These are phyloP conservation scores for Drosophila watanabei DNA, from an alignment of 1,140 invertebrate species.

Conservation along the genomic window DNA sequence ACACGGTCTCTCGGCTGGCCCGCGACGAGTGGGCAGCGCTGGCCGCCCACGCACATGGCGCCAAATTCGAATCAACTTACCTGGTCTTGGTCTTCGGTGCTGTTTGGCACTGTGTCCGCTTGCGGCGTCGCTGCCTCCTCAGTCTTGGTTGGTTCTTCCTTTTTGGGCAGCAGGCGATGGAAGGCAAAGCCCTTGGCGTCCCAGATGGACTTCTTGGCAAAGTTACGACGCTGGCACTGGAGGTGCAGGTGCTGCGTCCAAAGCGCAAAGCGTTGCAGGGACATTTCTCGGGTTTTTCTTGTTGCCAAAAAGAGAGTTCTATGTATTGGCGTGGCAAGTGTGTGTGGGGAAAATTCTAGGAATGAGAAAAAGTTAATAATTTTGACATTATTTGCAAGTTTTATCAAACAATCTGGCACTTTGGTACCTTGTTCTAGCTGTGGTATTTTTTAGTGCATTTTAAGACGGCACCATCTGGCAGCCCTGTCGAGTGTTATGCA, in stretches of 20 bases:
- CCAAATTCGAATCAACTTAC: background rate
- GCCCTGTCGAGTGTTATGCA: conserved; percentile 19
- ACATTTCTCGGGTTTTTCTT: background rate
- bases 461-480: background rate
- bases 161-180: background rate
- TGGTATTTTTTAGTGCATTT: background rate
- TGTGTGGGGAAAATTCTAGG: background rate
- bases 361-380: background rate
- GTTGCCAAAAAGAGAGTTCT: background rate
- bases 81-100: background rate
- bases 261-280: background rate
- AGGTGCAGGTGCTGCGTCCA: no score
- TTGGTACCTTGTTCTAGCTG: background rate
- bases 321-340: background rate
- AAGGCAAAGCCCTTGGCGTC: conserved; percentile 2
- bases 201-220: conserved; percentile 30
- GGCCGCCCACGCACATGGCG: background rate
- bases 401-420: background rate
- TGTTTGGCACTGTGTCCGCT: background rate
- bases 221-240: background rate
- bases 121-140: background rate
- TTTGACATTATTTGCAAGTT: background rate
- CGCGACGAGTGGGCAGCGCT: background rate
- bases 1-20: background rate
- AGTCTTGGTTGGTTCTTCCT: background rate